Conservation (phyloP, 1,140 invertebrate species). For the Zaprionus tsacasi region DNA sequence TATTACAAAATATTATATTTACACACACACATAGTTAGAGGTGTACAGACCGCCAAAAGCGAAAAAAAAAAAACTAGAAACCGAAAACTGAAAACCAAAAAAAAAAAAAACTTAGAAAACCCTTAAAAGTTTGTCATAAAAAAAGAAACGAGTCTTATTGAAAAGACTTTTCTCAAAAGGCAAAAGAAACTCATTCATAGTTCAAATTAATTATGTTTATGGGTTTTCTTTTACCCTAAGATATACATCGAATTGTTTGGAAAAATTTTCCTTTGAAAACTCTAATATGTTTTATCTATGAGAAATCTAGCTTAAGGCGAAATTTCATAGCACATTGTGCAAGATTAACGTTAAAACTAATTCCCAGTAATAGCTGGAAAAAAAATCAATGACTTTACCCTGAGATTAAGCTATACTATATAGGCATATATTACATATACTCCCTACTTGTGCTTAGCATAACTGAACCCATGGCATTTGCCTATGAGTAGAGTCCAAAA, state of each 20-base stretch:
- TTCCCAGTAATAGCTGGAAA: background rate
- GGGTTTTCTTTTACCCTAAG: background rate
- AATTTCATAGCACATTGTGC: background rate
- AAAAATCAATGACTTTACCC: background rate
- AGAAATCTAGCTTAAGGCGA: background rate
- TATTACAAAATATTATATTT: slow-evolving; percentile 81
- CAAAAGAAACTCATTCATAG: background rate
- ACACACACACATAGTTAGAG: slow-evolving; percentile 24
- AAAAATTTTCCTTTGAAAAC: background rate
- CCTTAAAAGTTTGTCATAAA: slow-evolving; percentile 8
- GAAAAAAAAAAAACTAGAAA: slow-evolving; percentile 14
- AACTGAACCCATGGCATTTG: too few relatives aligned
- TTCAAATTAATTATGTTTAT: background rate
- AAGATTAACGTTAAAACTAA: background rate
- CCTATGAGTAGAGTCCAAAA: background rate
- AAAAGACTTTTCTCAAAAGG: slow-evolving; percentile 2
- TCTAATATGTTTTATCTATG: background rate
- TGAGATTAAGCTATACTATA: background rate
- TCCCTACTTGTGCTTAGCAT: background rate
- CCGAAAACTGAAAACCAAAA: background rate
- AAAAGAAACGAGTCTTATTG: background rate
- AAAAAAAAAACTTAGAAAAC: slow-evolving; percentile 7
- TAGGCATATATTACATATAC: background rate
- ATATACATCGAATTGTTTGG: background rate
- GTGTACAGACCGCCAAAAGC: slow-evolving; percentile 29